Evolutionary conservation across 2,797 vertebrate species (phyloP), one percentile per base, ranked within the genome.

Genomic region (Zalophus californianus): DNA sequence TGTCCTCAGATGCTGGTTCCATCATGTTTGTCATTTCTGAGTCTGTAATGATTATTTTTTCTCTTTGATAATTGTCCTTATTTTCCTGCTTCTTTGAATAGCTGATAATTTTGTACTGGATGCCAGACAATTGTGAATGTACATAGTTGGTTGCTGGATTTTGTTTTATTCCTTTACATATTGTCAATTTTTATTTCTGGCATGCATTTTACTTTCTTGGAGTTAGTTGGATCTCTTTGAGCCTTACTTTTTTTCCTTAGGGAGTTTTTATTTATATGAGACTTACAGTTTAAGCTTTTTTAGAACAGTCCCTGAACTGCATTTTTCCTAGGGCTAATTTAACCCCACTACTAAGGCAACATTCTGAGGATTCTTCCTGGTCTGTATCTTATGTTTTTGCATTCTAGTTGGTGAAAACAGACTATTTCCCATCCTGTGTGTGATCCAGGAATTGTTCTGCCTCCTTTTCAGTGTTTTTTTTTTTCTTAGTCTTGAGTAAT

Each of bases 131-230:
- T 66, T 90, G 32, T 90, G 62, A 79, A 32, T 96, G 90, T 72
- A 50, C 58, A 13, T 58, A 11, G 60, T 92, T 68, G 29, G 23
- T 90, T 52, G 41, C 66, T 90, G 91, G 52, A 23, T 83, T 85
- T 85, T 88, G 78, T 92, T 92, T 88, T 77, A 77, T 77, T 77
- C 58, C 58, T 79, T 62, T 73, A 78, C 77, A 10, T 84, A 41
- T 44, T 70, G 48, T 78, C 89, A 62, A 16, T 41, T 78, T 88
- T 82, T 52, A 60, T 38, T 83, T 50, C 77, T 16, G 11, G 41
- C 27, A 12, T 88, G 50, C 54, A 58, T 66, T 77, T 75, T 60
- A 86, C 54, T 92, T 66, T 73, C 73, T 62, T 91, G 25, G 75
- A 91, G 62, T 73, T 80, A 32, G 15, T 56, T 41, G 60, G 70